Evolutionary conservation across 2,113 vertebrate genomes (phyloP), one percentile per base, ranked within the genome.

Genomic region (Aegotheles bennettii): DNA sequence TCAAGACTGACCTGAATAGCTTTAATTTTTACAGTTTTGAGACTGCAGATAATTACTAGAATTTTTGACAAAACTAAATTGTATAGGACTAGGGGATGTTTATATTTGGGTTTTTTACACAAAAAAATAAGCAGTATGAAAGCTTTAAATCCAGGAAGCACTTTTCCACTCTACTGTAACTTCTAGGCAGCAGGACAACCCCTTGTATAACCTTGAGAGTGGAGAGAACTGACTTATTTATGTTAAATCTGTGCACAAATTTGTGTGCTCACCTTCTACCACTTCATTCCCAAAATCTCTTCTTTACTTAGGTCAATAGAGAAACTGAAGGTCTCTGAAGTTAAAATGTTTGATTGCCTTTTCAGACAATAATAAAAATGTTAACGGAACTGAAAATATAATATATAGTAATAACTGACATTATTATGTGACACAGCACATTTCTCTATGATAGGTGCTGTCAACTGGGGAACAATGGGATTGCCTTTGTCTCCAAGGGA

Each of bases 401-500:
- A 23, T 18, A 80, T 67, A 79, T 11, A n/a, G 29, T 51, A 54
- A 23, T 48, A 35, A 24, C 4, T 40, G 42, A 31, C 5, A 40
- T 75, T 23, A 16, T 16, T 47, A 36, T 25, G 13, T 53, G 50
- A 59, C 17, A 3, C 31, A 29, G 9, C 29, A 82, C 26, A 67
- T 56, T 75, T 60, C 47, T 21, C 57, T 83, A 36, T 65, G 26
- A 36, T 43, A 33, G 31, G 28, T 80, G 21, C 31, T 75, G 13
- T 60, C 40, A 42, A 1, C 6, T 64, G 35, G 13, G 12, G 2
- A 50, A 11, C 5, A 51, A 11, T 38, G 21, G 26, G 8, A 42
- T 50, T 0, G 0, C 18, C 11, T 57, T 11, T 56, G 59, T 48
- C 31, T 65, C 63, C 5, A 14, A 74, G 29, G 19, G 3, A 70